phyloP scores from a whole-genome alignment of 2,797 vertebrate species.

The Aeoliscus strigatus region DNA sequence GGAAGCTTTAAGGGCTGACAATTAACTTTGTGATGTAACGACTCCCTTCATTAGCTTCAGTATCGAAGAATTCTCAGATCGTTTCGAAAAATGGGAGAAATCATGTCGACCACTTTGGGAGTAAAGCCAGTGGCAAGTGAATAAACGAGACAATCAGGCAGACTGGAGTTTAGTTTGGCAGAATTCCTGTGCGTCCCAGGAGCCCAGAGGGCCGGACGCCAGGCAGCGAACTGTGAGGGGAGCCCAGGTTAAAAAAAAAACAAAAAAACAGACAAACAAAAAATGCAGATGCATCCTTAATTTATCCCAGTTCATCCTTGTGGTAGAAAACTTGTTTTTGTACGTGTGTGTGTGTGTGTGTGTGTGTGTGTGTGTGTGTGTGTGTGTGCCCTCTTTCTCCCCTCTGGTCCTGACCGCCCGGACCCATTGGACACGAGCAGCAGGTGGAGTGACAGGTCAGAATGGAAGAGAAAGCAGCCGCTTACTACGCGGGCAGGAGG shows the following conservation, averaged over 20 bases:
- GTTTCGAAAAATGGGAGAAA: slow-evolving; percentile 31
- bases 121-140: slow-evolving; percentile 18
- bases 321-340: slow-evolving; percentile 37
- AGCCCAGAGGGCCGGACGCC: slow-evolving; percentile 52
- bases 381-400: slow-evolving; percentile 38
- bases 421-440: slow-evolving; percentile 39
- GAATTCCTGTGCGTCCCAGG: slow-evolving; percentile 30
- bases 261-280: too few species aligned
- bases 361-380: slow-evolving; percentile 32
- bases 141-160: slow-evolving; percentile 9
- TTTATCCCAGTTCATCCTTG: slow-evolving; percentile 48
- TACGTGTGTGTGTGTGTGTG: slow-evolving; percentile 32
- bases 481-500: slow-evolving; percentile 53
- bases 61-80: slow-evolving; percentile 18
- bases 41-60: slow-evolving; percentile 25
- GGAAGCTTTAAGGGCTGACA: slow-evolving; percentile 40
- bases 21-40: slow-evolving; percentile 38
- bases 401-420: slow-evolving; percentile 31
- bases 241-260: too few species aligned
- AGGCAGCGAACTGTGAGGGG: slow-evolving; percentile 49
- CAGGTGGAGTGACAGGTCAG: slow-evolving; percentile 46
- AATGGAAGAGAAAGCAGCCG: slow-evolving; percentile 42
- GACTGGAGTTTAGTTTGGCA: slow-evolving; percentile 52
- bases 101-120: slow-evolving; percentile 18
- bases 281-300: slow-evolving; percentile 54